phyloP scores from a whole-genome alignment of 2,888 invertebrate genomes.

The Erpobdella octoculata region DNA sequence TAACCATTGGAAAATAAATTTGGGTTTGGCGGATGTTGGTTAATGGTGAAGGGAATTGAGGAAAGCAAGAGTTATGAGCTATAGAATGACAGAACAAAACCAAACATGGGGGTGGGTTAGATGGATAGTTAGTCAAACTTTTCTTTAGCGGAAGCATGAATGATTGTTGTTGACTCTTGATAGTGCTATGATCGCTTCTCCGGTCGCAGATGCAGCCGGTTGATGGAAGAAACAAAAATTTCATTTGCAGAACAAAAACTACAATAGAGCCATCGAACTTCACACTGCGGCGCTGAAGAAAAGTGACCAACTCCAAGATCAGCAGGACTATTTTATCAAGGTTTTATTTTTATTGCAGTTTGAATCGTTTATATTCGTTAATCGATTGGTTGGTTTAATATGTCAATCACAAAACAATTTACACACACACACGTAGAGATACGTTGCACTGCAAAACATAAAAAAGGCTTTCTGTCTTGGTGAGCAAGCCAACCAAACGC shows the following conservation, averaged over 20 bases:
- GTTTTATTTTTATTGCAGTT: background rate
- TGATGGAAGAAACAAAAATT: background rate
- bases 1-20: too few relatives aligned
- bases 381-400: background rate
- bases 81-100: too few relatives aligned
- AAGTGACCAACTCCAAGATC: background rate
- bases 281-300: background rate
- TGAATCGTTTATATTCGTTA: background rate
- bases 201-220: too few relatives aligned
- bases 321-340: background rate
- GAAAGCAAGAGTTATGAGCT: too few relatives aligned
- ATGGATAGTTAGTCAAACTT: too few relatives aligned
- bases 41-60: too few relatives aligned
- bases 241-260: background rate
- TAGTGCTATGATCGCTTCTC: background rate
- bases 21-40: too few relatives aligned
- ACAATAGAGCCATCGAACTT: background rate
- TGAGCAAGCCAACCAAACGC: background rate
- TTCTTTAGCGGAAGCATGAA: too few relatives aligned
- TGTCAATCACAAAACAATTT: too few relatives aligned
- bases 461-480: constrained; percentile 18
- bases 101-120: too few relatives aligned
- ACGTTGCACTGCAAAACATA: constrained; percentile 8
- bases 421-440: too few relatives aligned
- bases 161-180: background rate